Evolutionary conservation across 2,888 invertebrate genomes (phyloP), one percentile per base, ranked within the genome.

Genomic region (Celastrina argiolus): DNA sequence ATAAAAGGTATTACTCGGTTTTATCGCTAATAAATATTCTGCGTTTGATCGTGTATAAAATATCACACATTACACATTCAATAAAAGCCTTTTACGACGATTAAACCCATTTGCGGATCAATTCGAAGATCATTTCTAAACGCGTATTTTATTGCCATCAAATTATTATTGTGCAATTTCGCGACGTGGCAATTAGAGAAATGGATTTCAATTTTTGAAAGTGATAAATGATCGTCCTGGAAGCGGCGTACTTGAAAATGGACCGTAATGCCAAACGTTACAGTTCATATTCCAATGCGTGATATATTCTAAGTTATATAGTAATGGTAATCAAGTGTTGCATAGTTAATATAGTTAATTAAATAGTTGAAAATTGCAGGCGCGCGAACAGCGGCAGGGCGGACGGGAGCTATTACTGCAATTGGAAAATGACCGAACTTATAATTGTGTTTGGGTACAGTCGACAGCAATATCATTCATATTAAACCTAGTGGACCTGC

Each of bases 351-450:
- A 68, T 69, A 69, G 70, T 70, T 77, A 79, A 80, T 80, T 78
- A 74, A 75, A 73, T 73, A 71, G 73, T 69, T 72, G 69, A 68
- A 75, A 76, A 76, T 78, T 76, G 74, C 73, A 73, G 70, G 69
- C 73, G 81, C 79, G 75, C 76, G 74, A 73, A 77, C 75, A 79
- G 61, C 79, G 73, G 75, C 75, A 78, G 80, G 84, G 82, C 79
- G 84, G 80, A 71, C 80, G 80, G 80, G 82, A 84, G 82, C 81
- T 85, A 87, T 85, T 82, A 72, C 66, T 68, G 66, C 76, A 74
- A 81, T 82, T 84, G 81, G 76, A 81, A 85, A 84, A 85, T 85
- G 74, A 74, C 74, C 65, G 42, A 63, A 41, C 63, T 67, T 68
- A 74, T 72, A 64, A 73, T 65, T 67, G 22, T 39, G 36, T 36